Evolutionary conservation across 2,888 invertebrate species (phyloP), one percentile per base, ranked within the genome.

Genomic region (Noctua pronuba): DNA sequence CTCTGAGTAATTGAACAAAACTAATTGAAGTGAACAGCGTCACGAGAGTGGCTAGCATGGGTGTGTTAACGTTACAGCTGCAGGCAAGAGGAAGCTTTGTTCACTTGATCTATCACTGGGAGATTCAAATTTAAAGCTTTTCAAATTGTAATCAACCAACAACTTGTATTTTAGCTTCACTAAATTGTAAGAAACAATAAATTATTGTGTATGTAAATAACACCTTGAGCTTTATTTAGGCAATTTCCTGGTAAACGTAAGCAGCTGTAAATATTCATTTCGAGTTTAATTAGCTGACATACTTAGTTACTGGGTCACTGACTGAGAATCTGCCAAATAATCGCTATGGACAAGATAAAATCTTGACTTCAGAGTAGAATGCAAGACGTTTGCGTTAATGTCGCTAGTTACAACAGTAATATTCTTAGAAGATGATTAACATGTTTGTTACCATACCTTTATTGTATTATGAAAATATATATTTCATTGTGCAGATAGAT

Each of bases 181-280:
- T 96, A 96, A 96, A 96, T 96, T 96, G 95, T 96, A 96, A 96
- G 96, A 94, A 96, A 96, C 96, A 96, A 96, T 96, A 96, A 96
- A 96, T 96, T 96, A 96, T 96, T 96, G 96, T 96, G 96, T 96
- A 96, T 96, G 96, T 96, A 96, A 96, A 96, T 96, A 96, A 95
- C 89, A 92, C 90, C 90, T 91, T 94, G 96, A 95, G 93, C 94
- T 96, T 96, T 96, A 96, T 96, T 96, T 94, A 95, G 96, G 96
- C 90, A 86, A 91, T 88, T 92, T 94, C 95, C 95, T 94, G 85
- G 80, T 86, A 84, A 88, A 90, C 85, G 86, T 90, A 90, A 90
- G 92, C 90, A 88, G 92, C 90, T 90, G 91, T 90, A 87, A 88
- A 89, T 88, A 87, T 86, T 84, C 75, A 70, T 84, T 87, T 83